Conservation (phyloP, 2,888 invertebrate species). For the Phyllotreta striolata region DNA sequence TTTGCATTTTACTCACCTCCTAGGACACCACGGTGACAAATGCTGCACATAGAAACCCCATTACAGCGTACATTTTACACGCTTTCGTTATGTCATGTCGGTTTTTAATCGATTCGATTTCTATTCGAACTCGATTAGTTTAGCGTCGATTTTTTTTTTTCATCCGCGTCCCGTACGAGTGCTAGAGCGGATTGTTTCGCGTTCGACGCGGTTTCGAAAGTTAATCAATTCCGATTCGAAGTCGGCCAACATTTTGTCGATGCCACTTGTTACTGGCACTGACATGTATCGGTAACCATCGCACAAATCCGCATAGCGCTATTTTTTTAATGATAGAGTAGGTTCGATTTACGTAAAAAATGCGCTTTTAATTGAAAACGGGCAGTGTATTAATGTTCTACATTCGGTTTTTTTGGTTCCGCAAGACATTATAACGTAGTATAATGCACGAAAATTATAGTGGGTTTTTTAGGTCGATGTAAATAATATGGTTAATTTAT, state of each 20-base stretch:
- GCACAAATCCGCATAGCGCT: slow-evolving; percentile 6
- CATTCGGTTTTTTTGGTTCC: background rate
- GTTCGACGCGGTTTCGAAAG: slow-evolving; percentile 18
- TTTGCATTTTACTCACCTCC: too few relatives aligned
- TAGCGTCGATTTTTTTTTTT: background rate
- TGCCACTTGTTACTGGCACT: slow-evolving; percentile 10
- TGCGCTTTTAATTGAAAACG: background rate
- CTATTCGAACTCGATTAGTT: background rate
- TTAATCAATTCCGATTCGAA: slow-evolving; percentile 21
- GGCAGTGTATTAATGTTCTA: background rate
- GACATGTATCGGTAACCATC: slow-evolving; percentile 9
- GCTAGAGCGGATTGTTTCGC: slow-evolving; percentile 5
- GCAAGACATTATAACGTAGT: too few relatives aligned
- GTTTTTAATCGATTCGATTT: slow-evolving; percentile 6
- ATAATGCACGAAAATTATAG: too few relatives aligned
- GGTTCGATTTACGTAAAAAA: background rate
- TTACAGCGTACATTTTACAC: too few relatives aligned
- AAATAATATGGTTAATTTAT: too few relatives aligned
- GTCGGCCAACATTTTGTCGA: slow-evolving; percentile 11
- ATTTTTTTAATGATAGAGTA: slow-evolving; percentile 4
- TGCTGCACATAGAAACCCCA: too few relatives aligned
- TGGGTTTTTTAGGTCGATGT: too few relatives aligned
- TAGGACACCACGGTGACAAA: too few relatives aligned
- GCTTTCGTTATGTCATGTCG: background rate
- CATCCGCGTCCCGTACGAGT: background rate